Base-by-base conservation (phyloP, 2,113 vertebrate species). In the Rhabdornis inornatus region DNA sequence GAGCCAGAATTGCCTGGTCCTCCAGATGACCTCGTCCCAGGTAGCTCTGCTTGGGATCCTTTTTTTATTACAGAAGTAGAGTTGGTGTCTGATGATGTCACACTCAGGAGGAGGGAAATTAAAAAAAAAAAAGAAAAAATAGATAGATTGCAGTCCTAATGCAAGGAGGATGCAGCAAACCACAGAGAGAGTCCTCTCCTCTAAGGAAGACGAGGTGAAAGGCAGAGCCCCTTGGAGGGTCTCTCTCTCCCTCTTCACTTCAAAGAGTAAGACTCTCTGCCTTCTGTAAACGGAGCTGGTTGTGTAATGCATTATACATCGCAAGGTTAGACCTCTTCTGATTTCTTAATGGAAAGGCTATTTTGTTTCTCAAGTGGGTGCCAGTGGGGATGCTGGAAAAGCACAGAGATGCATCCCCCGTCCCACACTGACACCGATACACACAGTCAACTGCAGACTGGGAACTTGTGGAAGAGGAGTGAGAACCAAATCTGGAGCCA, bases 41-140 rank as follows among this genome's bases (percentile, higher is more conserved):
- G 96, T 97, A 98, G 89, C 87, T 94, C 93, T 97, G 94, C 96
- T 97, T 23, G 60, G 97, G 97, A 97, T 98, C 39, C 30, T 95
- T 93, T 96, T 96, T 94, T 87, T 57, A 83, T 85, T 69, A 65
- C 90, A 83, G 94, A 97, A 97, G 95, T 97, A 63, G 86, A 96
- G 92, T 96, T 97, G 90, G 86, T 90, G 87, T 88, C 91, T 97
- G 97, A 86, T 96, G 96, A 98, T 97, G 97, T 96, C 94, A 96
- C 52, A 4, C 59, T 44, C 40, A 33, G 70, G 86, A 91, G 91
- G 82, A 93, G 95, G 97, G 87, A 83, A 92, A 87, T n/a, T 7
- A 69, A 55, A 91, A 60, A 52, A 21, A 2, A 28, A 20, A 42
- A 42, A 17, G 15, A 71, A 61, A 71, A 80, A 39, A 53, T 31